These are phyloP conservation scores for Muscicapa striata DNA, from an alignment of 2,797 vertebrate genomes.

Conservation along the genomic window DNA sequence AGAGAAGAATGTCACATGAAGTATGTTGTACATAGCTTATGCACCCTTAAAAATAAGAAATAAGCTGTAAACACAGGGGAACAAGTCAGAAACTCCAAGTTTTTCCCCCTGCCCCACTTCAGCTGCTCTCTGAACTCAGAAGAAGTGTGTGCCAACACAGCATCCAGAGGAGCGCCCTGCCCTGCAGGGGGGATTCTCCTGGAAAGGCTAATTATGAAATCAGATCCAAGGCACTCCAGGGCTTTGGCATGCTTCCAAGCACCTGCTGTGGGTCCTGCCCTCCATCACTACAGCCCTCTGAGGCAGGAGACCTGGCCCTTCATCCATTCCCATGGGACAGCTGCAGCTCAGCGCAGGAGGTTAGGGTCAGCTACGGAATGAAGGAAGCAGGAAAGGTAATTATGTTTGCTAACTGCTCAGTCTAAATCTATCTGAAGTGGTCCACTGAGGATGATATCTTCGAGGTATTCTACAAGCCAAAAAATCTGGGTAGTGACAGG, in stretches of 20 bases:
- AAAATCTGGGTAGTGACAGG: neutral
- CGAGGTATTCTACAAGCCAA: neutral
- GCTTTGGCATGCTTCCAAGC: neutral
- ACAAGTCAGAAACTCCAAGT: neutral
- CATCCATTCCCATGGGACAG: neutral
- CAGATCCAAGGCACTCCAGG: neutral
- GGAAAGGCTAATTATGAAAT: neutral
- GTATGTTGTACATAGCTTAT: neutral
- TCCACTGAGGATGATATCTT: neutral
- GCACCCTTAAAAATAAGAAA: neutral
- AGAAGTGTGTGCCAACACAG: accelerated
- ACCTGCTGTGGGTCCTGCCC: neutral
- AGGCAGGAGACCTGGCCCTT: accelerated
- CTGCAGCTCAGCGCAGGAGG: neutral
- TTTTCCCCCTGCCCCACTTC: neutral
- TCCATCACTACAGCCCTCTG: neutral
- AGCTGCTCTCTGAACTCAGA: neutral
- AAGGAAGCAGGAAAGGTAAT: neutral
- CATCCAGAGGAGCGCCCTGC: neutral
- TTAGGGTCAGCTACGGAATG: neutral
- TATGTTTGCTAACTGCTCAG: neutral
- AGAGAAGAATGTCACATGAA: neutral
- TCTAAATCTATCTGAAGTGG: neutral
- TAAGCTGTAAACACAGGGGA: neutral
- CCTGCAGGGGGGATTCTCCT: neutral